Conservation (phyloP, 2,797 vertebrate species). For the Mionectes olivaceus region DNA sequence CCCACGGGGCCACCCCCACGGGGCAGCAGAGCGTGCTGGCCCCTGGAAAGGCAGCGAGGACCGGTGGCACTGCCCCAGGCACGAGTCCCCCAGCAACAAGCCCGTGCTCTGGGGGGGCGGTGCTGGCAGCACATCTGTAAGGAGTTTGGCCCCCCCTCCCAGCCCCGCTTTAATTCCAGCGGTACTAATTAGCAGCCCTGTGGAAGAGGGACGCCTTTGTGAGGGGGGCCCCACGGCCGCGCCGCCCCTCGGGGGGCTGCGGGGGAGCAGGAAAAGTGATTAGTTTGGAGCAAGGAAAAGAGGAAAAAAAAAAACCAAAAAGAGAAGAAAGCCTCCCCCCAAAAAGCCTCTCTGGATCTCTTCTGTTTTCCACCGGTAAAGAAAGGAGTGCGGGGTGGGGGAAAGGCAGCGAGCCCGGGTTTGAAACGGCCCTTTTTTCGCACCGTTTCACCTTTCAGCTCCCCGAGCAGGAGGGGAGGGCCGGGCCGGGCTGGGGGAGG, state of each 20-base stretch:
- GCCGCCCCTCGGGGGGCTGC: neutral
- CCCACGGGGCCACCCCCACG: neutral
- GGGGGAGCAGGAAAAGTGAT: slow-evolving; percentile 13
- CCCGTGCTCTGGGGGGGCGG: neutral
- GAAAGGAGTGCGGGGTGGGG: neutral
- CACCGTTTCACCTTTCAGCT: neutral
- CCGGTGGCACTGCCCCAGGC: neutral
- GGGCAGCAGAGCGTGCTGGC: accelerated
- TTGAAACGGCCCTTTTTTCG: neutral
- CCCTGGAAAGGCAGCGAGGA: neutral
- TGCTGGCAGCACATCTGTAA: neutral
- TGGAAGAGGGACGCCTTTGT: neutral
- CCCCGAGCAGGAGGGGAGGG: neutral
- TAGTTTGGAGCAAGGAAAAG: neutral
- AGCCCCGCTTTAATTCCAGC: slow-evolving; percentile 3
- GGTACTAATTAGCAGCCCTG: neutral
- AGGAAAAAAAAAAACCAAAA: accelerated
- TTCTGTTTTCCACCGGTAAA: neutral
- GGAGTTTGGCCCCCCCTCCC: neutral
- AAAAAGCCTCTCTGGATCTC: neutral
- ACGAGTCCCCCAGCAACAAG: neutral
- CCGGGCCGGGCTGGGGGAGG: neutral
- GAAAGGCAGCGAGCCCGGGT: neutral
- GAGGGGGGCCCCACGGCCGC: neutral
- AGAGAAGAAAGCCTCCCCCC: too few relatives aligned